Evolutionary conservation across 2,888 invertebrate genomes (phyloP).

Genomic region (Exephanes ischioxanthus): DNA sequence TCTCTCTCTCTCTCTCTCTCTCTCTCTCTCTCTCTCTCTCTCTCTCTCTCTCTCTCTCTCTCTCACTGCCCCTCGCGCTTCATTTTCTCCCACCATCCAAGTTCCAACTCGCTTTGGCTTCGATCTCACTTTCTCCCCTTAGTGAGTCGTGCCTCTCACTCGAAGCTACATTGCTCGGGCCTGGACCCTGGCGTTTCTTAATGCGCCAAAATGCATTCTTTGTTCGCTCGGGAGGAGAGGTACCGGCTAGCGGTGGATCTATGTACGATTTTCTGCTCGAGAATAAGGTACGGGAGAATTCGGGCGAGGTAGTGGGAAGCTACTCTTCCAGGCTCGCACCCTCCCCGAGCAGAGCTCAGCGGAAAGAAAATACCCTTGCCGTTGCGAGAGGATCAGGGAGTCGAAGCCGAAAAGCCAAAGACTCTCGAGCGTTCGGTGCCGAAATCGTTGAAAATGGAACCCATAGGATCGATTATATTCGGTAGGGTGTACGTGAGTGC

Average conservation of each 20-base stretch:
- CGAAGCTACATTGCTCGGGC: conserved; percentile 49
- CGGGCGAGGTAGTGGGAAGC: conserved; percentile 49
- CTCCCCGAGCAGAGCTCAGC: not conserved
- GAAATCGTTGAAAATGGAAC: conserved; percentile 19
- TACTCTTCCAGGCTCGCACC: conserved; percentile 32
- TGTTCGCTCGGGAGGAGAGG: conserved; percentile 63
- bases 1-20: conserved; percentile 48
- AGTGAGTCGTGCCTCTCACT: conserved; percentile 49
- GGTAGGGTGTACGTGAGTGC: conserved; percentile 42
- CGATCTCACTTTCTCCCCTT: conserved; percentile 49
- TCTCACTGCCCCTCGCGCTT: conserved; percentile 33
- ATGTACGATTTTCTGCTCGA: conserved; percentile 40
- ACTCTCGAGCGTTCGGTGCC: not conserved
- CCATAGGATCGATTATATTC: conserved; percentile 19
- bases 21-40: not conserved
- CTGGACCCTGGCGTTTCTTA: conserved; percentile 53
- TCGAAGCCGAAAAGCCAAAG: conserved; percentile 51
- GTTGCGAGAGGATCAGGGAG: conserved; percentile 12
- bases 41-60: conserved; percentile 58
- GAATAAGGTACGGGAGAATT: conserved; percentile 11
- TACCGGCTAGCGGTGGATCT: conserved; percentile 24
- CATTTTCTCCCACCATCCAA: conserved; percentile 51
- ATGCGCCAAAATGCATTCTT: conserved; percentile 77
- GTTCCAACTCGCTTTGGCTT: not conserved
- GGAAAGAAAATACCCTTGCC: not conserved